phyloP scores from a whole-genome alignment of 2,888 invertebrate genomes.

The Seira musarum region DNA sequence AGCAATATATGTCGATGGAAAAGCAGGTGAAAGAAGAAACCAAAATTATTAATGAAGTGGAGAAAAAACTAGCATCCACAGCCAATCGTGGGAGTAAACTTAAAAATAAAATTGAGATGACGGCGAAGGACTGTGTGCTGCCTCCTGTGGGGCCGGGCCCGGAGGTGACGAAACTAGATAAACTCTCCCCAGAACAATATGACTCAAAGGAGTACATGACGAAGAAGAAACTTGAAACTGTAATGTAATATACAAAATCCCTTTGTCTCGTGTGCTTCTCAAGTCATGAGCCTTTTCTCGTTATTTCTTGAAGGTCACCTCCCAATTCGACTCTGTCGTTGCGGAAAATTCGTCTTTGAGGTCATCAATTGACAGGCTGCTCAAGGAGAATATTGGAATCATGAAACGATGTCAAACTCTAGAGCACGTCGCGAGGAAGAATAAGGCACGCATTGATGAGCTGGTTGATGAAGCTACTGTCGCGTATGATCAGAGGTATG shows the following conservation, averaged over 20 bases:
- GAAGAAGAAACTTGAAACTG: constrained; percentile 68
- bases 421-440: constrained; percentile 55
- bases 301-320: constrained; percentile 67
- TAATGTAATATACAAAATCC: constrained; percentile 13
- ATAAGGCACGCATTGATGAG: constrained; percentile 64
- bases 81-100: constrained; percentile 70
- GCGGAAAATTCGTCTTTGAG: constrained; percentile 64
- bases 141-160: not conserved
- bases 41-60: constrained; percentile 56
- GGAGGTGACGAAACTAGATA: constrained; percentile 74
- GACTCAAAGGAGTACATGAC: constrained; percentile 63
- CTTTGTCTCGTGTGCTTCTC: no score
- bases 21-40: constrained; percentile 59
- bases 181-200: constrained; percentile 67
- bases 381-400: constrained; percentile 65
- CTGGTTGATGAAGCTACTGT: constrained; percentile 66
- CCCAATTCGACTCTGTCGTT: constrained; percentile 67
- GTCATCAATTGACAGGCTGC: constrained; percentile 59
- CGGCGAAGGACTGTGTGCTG: not conserved
- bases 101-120: constrained; percentile 72
- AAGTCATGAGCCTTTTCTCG: no score
- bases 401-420: constrained; percentile 61
- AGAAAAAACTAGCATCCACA: constrained; percentile 71
- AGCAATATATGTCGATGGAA: constrained; percentile 55
- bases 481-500: constrained; percentile 68